phyloP scores from a whole-genome alignment of 2,888 invertebrate genomes.

The Philhelius pedissequus region DNA sequence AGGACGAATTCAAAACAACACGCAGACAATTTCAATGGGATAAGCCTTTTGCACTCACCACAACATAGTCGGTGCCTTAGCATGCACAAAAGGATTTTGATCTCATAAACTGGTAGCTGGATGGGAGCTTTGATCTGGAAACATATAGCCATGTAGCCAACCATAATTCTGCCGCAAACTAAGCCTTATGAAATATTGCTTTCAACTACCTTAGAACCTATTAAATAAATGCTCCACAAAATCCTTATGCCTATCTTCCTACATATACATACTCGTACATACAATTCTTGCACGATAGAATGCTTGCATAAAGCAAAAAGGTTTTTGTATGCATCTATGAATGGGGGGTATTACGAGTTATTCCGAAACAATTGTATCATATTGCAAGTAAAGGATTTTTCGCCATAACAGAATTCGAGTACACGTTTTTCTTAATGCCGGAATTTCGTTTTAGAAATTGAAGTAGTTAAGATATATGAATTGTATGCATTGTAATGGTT shows the following conservation, averaged over 20 bases:
- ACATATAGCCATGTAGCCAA: conserved; percentile 22
- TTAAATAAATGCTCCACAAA: conserved; percentile 27
- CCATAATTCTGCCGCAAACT: conserved; percentile 57
- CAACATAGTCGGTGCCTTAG: conserved; percentile 41
- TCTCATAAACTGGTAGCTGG: conserved; percentile 30
- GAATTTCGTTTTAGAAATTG: background rate
- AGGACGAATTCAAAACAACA: conserved; percentile 11
- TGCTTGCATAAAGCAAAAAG: background rate
- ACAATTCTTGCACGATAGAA: background rate
- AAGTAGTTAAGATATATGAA: background rate
- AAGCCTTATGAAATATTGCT: conserved; percentile 59
- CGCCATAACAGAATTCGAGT: conserved; percentile 13
- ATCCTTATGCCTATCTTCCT: background rate
- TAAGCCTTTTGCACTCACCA: conserved; percentile 42
- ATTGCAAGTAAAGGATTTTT: conserved; percentile 7
- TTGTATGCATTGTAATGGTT: background rate
- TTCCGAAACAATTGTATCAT: conserved; percentile 15
- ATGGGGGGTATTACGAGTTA: background rate
- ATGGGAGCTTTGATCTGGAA: conserved; percentile 39
- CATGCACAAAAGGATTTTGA: conserved; percentile 48
- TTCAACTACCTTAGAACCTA: conserved; percentile 53
- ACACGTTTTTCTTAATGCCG: conserved; percentile 3
- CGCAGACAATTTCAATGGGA: conserved; percentile 43
- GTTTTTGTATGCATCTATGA: background rate
- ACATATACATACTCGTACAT: background rate